A percentile compares a stretch with the other conserved stretches of the same genome.
Evolutionary conservation across 2,888 invertebrate species (phyloP).

Genomic region (Campoplex nolae): DNA sequence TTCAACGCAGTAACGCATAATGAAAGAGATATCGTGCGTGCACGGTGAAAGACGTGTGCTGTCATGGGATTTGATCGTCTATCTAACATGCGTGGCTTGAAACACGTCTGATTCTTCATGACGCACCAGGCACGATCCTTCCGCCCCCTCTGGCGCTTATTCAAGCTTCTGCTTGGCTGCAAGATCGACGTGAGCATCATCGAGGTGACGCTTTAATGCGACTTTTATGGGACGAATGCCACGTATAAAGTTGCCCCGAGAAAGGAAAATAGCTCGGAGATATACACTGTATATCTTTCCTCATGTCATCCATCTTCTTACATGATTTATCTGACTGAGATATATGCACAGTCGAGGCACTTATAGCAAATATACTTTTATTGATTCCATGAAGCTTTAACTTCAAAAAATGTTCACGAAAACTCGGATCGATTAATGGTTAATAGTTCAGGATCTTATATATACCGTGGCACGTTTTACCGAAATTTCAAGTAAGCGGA

Average conservation of each 20-base stretch:
- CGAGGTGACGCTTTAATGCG: conserved; percentile 71
- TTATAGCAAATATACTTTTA: conserved; percentile 7
- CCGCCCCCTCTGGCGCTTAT: conserved; percentile 22
- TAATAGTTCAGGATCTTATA: background rate
- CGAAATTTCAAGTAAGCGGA: background rate
- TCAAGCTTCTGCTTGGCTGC: conserved; percentile 37
- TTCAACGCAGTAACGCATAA: conserved; percentile 27
- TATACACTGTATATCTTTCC: background rate
- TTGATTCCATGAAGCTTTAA: background rate
- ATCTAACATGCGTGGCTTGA: conserved; percentile 31
- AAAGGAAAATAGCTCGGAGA: conserved; percentile 25
- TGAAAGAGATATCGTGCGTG: conserved; percentile 33
- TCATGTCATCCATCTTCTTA: conserved; percentile 28
- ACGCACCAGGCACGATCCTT: conserved; percentile 38
- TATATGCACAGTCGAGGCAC: conserved; percentile 4
- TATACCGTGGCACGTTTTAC: background rate
- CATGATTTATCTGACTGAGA: background rate
- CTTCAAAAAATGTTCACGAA: background rate
- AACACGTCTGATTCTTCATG: conserved; percentile 49
- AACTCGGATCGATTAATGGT: background rate
- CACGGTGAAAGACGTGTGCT: conserved; percentile 47
- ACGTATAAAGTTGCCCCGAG: conserved; percentile 56
- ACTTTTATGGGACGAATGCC: conserved; percentile 71
- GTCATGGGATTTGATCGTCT: conserved; percentile 36
- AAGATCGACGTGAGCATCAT: conserved; percentile 60